Evolutionary conservation across 2,113 vertebrate genomes (phyloP).

Genomic region (Hyperopisus bebe): DNA sequence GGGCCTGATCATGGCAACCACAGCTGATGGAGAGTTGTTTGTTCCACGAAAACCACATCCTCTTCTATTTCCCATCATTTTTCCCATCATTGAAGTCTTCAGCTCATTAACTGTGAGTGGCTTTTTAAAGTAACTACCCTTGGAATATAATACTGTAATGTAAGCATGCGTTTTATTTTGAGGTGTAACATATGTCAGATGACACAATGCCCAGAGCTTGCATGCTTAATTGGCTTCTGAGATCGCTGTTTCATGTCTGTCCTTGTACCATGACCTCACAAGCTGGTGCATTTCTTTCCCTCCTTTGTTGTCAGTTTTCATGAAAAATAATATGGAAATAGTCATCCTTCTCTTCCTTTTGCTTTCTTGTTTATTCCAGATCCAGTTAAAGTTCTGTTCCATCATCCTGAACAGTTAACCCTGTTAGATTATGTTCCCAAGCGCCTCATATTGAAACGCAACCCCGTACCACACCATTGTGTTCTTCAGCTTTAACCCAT

Average conservation of each 20-base stretch:
- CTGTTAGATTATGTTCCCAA: background rate
- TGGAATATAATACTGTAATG: background rate
- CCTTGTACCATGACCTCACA: background rate
- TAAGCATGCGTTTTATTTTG: background rate
- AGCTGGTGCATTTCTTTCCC: background rate
- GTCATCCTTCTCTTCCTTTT: background rate
- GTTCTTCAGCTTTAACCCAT: background rate
- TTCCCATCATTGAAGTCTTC: background rate
- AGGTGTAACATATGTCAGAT: background rate
- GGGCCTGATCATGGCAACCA: background rate
- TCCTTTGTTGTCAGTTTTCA: background rate
- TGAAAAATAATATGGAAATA: background rate
- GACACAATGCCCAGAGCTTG: background rate
- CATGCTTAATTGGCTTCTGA: background rate
- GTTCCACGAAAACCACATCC: background rate
- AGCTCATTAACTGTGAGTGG: background rate
- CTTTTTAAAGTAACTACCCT: background rate
- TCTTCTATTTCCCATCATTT: background rate
- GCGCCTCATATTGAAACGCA: background rate
- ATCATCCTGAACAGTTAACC: background rate
- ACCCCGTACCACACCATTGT: background rate
- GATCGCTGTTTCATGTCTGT: background rate
- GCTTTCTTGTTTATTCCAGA: background rate
- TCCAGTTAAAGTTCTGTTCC: background rate
- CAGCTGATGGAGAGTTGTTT: background rate